Base-by-base conservation (phyloP, 2,797 vertebrate genomes). In the Lindbergichthys nudifrons region DNA sequence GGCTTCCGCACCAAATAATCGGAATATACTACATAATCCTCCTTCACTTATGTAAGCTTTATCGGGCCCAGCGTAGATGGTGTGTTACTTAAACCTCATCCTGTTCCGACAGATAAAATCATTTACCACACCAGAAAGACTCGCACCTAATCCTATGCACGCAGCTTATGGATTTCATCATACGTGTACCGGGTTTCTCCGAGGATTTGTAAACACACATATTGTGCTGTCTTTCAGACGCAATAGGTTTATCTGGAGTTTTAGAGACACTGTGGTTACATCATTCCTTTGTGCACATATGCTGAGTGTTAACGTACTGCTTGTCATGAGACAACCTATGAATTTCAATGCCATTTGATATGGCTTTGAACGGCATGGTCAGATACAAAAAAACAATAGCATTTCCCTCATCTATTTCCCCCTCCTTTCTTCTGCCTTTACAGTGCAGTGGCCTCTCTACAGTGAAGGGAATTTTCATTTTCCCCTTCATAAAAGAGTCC, bases 401-500 rank as follows among this genome's bases (percentile, higher is more conserved):
- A 57, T 90, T 88, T 89, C 83, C 66, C 39, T 70, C 60, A 4
- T 68, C 19, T 54, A 85, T 64, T 62, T 79, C 62, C 5, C 70
- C 59, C 73, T 60, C 63, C 64, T 61, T 77, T 87, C 73, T 88
- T 87, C 77, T 84, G 82, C 62, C 67, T 90, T 91, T 87, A 87
- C 86, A 87, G 81, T 80, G 87, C 84, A 85, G 81, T 60, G 43
- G 86, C 73, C 77, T 87, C 82, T 74, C 79, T 88, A 92, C 86
- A 91, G 85, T 86, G 85, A 71, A 84, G 70, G 70, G 81, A 90
- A 90, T 93, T 94, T 91, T 92, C 88, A 91, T 92, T 92, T 93
- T 90, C 86, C 78, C 90, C 87, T 92, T 89, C 88, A 93, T 93
- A 93, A 94, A 93, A 90, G 91, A 92, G 90, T 92, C 92, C 90